Percentiles rank a stretch among this genome's conserved stretches.
These are phyloP conservation scores for Orchesella cincta DNA, from an alignment of 1,140 invertebrate species.

Conservation along the genomic window DNA sequence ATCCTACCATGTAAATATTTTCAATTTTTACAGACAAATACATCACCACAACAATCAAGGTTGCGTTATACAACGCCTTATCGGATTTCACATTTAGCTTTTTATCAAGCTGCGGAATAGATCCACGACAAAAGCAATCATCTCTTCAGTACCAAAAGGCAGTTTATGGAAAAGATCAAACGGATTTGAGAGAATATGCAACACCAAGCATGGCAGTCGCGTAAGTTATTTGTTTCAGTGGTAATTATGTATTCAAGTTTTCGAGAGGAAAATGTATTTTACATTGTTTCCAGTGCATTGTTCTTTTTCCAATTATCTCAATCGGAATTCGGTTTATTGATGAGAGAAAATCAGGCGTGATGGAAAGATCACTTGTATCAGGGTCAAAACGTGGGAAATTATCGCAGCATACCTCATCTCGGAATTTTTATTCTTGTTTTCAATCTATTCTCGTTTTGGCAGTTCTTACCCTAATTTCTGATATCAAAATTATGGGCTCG, in stretches of 20 bases:
- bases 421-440: constrained; percentile 90
- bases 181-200: constrained; percentile 91
- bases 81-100: constrained; percentile 72
- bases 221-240: constrained; percentile 66
- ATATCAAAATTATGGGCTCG: constrained; percentile 36
- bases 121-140: background rate
- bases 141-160: constrained; percentile 61
- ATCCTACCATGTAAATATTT: too few species aligned
- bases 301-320: constrained; percentile 93
- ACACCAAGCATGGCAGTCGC: constrained; percentile 90
- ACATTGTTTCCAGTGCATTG: constrained; percentile 71
- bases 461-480: constrained; percentile 34
- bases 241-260: background rate
- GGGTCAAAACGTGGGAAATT: constrained; percentile 73
- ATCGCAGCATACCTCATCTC: constrained; percentile 87
- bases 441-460: constrained; percentile 82
- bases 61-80: constrained; percentile 76
- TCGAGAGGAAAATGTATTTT: background rate
- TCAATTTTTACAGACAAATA: constrained; percentile 75
- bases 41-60: constrained; percentile 77
- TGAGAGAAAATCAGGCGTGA: background rate
- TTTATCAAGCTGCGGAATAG: constrained; percentile 63
- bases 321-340: constrained; percentile 72
- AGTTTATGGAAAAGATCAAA: constrained; percentile 80
- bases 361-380: constrained; percentile 23